Conservation (phyloP, 1,140 invertebrate species). For the Tribolium castaneum region DNA sequence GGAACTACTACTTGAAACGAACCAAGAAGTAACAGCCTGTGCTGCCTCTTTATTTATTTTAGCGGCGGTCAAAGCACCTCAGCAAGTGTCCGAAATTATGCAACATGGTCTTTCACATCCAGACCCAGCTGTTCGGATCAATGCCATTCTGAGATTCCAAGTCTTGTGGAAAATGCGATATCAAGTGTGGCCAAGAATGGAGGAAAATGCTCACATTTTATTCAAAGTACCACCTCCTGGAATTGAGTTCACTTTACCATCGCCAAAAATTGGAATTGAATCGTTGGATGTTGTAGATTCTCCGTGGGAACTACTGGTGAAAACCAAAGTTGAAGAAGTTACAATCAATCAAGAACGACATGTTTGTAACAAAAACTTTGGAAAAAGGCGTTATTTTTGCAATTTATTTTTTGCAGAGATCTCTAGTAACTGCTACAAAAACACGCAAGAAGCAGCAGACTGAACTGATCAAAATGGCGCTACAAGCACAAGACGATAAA, state of each 20-base stretch:
- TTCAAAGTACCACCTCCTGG: slow-evolving; percentile 98
- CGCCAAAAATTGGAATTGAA: slow-evolving; percentile 97
- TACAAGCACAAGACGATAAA: slow-evolving; percentile 96
- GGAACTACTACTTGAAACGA: slow-evolving; percentile 82
- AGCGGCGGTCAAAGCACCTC: slow-evolving; percentile 88
- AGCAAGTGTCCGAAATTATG: slow-evolving; percentile 89
- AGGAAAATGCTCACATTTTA: slow-evolving; percentile 92
- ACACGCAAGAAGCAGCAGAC: slow-evolving; percentile 99
- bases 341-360: slow-evolving; percentile 98
- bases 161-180: slow-evolving; percentile 97
- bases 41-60: slow-evolving; percentile 93
- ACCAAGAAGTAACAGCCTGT: slow-evolving; percentile 78
- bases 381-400: not conserved
- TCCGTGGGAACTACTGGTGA: slow-evolving; percentile 97
- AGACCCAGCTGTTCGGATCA: slow-evolving; percentile 81
- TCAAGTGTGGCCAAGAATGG: slow-evolving; percentile 99
- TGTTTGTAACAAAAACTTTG: slow-evolving; percentile 66
- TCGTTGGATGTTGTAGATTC: slow-evolving; percentile 95
- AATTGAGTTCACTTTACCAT: slow-evolving; percentile 98
- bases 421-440: slow-evolving; percentile 97
- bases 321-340: slow-evolving; percentile 98
- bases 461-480: slow-evolving; percentile 93
- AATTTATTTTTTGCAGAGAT: slow-evolving; percentile 74
- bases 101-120: slow-evolving; percentile 85
- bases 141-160: slow-evolving; percentile 89